Conservation (phyloP, 2,797 vertebrate genomes). For the Vireo griseus region DNA sequence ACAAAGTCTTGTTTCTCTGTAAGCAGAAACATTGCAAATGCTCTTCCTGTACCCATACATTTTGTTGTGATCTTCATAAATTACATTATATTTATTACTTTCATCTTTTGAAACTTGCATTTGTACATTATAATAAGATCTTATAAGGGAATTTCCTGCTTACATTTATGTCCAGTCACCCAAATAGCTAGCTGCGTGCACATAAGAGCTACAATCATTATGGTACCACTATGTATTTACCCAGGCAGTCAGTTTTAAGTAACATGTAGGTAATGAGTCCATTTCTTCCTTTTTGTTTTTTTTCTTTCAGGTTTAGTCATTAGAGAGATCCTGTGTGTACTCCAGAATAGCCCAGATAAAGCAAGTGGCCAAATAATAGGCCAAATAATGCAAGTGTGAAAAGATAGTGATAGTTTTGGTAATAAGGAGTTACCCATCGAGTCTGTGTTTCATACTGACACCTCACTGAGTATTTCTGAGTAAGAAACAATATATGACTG, state of each 20-base stretch:
- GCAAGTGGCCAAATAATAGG: background rate
- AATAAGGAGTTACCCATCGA: background rate
- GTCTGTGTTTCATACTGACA: conserved; percentile 11
- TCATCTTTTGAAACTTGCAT: background rate
- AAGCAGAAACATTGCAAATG: background rate
- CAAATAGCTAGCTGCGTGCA: background rate
- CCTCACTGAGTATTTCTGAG: background rate
- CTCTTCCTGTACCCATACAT: background rate
- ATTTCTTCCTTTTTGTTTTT: background rate
- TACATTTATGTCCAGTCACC: background rate
- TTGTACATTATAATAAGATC: background rate
- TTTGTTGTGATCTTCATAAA: background rate
- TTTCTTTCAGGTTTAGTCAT: background rate
- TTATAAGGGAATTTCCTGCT: background rate
- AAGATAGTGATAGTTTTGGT: background rate
- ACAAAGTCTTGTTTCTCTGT: conserved; percentile 1
- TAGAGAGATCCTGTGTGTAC: background rate
- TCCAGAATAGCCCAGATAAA: background rate
- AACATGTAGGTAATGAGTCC: background rate
- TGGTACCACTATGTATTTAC: background rate
- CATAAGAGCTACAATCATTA: background rate
- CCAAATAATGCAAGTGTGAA: background rate
- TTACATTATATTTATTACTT: background rate
- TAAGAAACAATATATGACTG: conserved; percentile 4
- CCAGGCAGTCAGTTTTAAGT: background rate